Evolutionary conservation across 2,888 invertebrate species (phyloP), one percentile per base, ranked within the genome.

Genomic region (Empis stercorea): DNA sequence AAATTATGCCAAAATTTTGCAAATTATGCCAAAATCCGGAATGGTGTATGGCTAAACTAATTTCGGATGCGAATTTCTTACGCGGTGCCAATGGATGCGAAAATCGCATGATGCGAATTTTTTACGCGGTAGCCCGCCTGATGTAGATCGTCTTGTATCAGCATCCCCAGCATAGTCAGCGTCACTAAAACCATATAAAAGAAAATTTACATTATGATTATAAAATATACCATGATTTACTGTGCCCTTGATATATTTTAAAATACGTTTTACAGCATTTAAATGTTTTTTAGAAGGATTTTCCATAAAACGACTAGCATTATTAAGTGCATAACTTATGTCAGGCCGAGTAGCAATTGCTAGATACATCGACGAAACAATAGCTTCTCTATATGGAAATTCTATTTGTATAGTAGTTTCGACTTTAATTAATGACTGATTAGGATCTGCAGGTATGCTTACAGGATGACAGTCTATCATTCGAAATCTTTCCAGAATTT

Each of bases 371-470:
- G 43, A 27, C 13, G 38, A 42, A 1, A 43, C 46, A 11, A 46
- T 36, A 13, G 43, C 46, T 46, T 46, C 46, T 27, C 46, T 20
- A 38, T 36, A 30, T 11, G 46, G 43, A 38, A 43, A 43, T 9
- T 15, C 9, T 3, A 13, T 7, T 32, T 32, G 4, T 6, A 13
- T 32, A 6, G 32, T 3, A 13, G 3, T 9, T n/a, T 13, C 13
- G 13, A 9, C 4, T 32, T 32, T 32, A 4, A 9, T 32, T 7
- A 32, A 32, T 6, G 3, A 3, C 9, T 32, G 32, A 32, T 32
- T 32, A 10, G 10, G 15, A 14, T 46, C 46, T 9, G 36, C 36
- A 15, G 46, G 36, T 23, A 36, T 46, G 10, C n/a, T 4, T 2
- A 46, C 46, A 20, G 34, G 13, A 16, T 46, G 40, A 14, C 6